These are phyloP conservation scores for Ranitomeya imitator DNA, from an alignment of 2,113 vertebrate species.

Conservation along the genomic window DNA sequence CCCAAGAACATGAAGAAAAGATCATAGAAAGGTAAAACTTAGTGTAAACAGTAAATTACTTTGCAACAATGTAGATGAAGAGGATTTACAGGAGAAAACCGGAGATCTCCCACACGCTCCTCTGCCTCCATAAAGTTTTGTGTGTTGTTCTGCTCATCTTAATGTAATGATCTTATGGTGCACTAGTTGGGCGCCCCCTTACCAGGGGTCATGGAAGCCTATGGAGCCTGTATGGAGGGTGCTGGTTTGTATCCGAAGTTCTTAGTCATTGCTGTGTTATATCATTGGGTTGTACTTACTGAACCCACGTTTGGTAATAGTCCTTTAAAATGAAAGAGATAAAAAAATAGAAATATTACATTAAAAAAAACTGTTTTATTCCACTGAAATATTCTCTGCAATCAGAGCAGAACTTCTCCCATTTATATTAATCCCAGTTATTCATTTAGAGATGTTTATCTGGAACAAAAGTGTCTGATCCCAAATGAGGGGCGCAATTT, in stretches of 20 bases:
- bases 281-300: neutral
- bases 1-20: neutral
- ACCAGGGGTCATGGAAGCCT: no score
- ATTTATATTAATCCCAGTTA: constrained; percentile 16
- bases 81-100: no score
- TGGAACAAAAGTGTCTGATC: constrained; percentile 20
- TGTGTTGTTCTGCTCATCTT: no score
- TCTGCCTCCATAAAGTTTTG: no score
- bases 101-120: no score
- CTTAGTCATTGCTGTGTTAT: neutral
- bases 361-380: no score
- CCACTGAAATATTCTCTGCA: neutral
- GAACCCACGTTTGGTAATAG: neutral
- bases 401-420: neutral
- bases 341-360: neutral
- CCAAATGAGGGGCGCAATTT: constrained; percentile 33
- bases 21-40: neutral
- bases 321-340: neutral
- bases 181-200: no score
- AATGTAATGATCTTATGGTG: no score
- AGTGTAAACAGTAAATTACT: no score
- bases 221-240: no score
- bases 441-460: constrained; percentile 39
- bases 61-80: no score
- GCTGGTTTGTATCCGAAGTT: neutral